Conservation (phyloP, 1,140 invertebrate genomes). For the Pemphigus obesinymphae region DNA sequence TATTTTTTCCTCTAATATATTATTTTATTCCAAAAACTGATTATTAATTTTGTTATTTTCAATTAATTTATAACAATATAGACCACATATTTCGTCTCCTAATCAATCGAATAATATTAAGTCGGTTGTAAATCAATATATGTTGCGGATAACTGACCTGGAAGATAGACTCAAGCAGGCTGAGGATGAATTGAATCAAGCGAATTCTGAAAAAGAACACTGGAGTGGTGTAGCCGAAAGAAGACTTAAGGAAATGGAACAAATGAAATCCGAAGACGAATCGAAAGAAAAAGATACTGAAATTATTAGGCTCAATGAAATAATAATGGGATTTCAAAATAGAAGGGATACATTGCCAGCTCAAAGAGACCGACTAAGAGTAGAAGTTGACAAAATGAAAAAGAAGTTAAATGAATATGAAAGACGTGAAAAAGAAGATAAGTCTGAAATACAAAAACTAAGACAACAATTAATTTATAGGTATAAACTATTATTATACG, state of each 20-base stretch:
- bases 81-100: neutral
- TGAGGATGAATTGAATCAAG: conserved; percentile 55
- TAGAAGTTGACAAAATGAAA: conserved; percentile 54
- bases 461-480: conserved; percentile 47
- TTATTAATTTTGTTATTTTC: too few species aligned
- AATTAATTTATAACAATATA: too few species aligned
- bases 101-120: conserved; percentile 5
- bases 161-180: conserved; percentile 34
- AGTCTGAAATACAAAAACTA: conserved; percentile 50
- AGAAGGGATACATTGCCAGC: conserved; percentile 40
- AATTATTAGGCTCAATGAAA: conserved; percentile 23
- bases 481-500: too few species aligned
- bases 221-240: conserved; percentile 58
- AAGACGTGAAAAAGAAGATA: conserved; percentile 49
- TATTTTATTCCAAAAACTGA: too few species aligned
- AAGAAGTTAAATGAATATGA: conserved; percentile 54
- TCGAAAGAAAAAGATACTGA: conserved; percentile 28
- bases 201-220: conserved; percentile 45
- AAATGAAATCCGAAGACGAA: conserved; percentile 53
- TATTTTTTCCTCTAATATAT: too few species aligned
- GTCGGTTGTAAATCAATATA: conserved; percentile 42
- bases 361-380: conserved; percentile 50
- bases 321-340: conserved; percentile 29
- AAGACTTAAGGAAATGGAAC: conserved; percentile 55
- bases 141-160: conserved; percentile 43